A percentile compares a stretch with the other conserved stretches of the same genome.
Conservation (phyloP, 2,888 invertebrate species). For the Craniophora ligustri region DNA sequence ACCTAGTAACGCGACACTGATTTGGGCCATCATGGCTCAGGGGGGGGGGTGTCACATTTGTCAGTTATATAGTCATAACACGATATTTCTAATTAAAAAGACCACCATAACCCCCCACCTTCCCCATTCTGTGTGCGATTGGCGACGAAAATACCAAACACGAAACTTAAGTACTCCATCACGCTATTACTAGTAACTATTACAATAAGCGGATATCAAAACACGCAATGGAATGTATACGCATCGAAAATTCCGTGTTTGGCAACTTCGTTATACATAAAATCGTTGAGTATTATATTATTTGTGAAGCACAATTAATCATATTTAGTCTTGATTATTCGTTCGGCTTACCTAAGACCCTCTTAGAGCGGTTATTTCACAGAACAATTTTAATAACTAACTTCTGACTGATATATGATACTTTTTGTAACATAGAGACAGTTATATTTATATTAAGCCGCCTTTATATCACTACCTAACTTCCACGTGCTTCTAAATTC, state of each 20-base stretch:
- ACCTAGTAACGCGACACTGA: no score
- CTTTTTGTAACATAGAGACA: conserved; percentile 6
- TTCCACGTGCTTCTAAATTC: conserved; percentile 19
- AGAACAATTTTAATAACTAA: conserved; percentile 7
- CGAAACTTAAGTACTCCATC: conserved; percentile 43
- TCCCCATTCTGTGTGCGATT: conserved; percentile 14
- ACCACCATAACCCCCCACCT: no score
- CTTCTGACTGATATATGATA: conserved; percentile 1
- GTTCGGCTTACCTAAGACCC: conserved; percentile 31
- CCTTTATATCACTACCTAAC: conserved; percentile 1
- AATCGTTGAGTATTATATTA: conserved; percentile 43
- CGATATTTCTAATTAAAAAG: no score
- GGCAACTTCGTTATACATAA: conserved; percentile 11
- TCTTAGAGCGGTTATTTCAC: conserved; percentile 12
- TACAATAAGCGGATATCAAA: conserved; percentile 38
- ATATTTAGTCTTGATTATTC: conserved; percentile 50
- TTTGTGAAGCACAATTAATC: conserved; percentile 34
- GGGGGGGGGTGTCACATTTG: no score
- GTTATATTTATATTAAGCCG: conserved; percentile 5
- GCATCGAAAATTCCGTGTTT: conserved; percentile 35
- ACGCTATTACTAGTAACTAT: conserved; percentile 37
- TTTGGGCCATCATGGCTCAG: no score
- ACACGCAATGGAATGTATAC: conserved; percentile 44
- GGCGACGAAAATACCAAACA: conserved; percentile 21
- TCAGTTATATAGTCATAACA: no score